A percentile compares a stretch with the other conserved stretches of the same genome.
Conservation (phyloP, 1,140 invertebrate species). For the Muscidifurax raptorellus region DNA sequence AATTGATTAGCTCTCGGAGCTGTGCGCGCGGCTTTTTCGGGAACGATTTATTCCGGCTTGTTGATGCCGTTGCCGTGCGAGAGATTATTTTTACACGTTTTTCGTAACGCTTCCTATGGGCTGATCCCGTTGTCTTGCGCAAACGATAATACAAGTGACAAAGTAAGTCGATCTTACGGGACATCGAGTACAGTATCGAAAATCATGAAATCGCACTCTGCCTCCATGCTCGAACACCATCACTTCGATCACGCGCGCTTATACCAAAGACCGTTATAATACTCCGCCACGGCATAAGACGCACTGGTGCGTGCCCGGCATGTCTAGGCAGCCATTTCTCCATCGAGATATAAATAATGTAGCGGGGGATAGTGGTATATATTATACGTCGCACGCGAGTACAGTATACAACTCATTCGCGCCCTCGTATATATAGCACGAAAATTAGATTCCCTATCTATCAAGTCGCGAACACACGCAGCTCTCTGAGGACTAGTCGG, state of each 20-base stretch:
- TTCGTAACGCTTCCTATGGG: too few relatives aligned
- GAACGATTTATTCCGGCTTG: too few relatives aligned
- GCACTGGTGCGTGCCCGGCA: conserved; percentile 66
- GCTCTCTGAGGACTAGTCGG: conserved; percentile 15
- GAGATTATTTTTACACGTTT: too few relatives aligned
- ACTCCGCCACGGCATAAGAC: neutral
- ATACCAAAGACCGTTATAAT: too few relatives aligned
- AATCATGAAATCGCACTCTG: too few relatives aligned
- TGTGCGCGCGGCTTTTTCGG: neutral
- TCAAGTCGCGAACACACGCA: conserved; percentile 54
- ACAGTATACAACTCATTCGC: neutral
- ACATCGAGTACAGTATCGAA: too few relatives aligned
- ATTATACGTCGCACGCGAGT: conserved; percentile 53
- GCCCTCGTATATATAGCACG: neutral
- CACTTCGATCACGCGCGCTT: too few relatives aligned
- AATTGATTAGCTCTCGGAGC: conserved; percentile 26
- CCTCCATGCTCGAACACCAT: too few relatives aligned
- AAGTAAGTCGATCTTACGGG: too few relatives aligned
- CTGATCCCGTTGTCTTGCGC: too few relatives aligned
- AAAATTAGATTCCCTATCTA: conserved; percentile 74
- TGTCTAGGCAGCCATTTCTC: conserved; percentile 71
- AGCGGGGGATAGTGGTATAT: conserved; percentile 56
- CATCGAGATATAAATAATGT: conserved; percentile 72
- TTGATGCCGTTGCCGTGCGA: too few relatives aligned
- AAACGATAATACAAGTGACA: too few relatives aligned